Evolutionary conservation across 2,113 vertebrate species (phyloP), one percentile per base, ranked within the genome.

Genomic region (Leuciscus idus): DNA sequence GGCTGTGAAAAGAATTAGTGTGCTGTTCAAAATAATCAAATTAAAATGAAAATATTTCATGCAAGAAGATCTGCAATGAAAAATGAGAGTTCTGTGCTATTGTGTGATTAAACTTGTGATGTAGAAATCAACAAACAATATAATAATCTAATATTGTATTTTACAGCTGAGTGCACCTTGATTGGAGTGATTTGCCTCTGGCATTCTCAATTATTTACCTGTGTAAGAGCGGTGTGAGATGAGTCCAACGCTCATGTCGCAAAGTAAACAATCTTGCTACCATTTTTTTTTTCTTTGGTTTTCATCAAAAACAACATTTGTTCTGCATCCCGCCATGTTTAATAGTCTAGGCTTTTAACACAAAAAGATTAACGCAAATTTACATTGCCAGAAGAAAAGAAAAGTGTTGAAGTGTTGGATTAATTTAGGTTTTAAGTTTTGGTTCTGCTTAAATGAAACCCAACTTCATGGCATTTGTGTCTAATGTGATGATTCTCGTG

Each of bases 151-250:
- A 74, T 79, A 79, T n/a, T 79, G 23, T 39, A 43, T 61, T 39
- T 79, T 39, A 59, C 23, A 79, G 52, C 50, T 57, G 50, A 78
- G 52, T 59, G 76, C 52, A 78, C 52, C 57, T 61, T 62, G 77
- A 80, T 61, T 80, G 33, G 57, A 80, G 33, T 26, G 55, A 43
- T 80, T n/a, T 80, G 33, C 33, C 77, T 61, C 10, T 26, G 55
- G 77, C 55, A 26, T 61, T 79, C 30, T 61, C 77, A 80, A 61
- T 80, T 62, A 62, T 78, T 77, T 77, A 77, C 48, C 46, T 50
- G 72, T 75, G 73, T 48, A 26, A 74, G 33, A 72, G 17, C 17
- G 33, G 2, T 70, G 66, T 36, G 66, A 70, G 39, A 74, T 73
- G 66, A 36, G 70, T 46, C 39, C 70, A 46, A 39, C 23, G n/a